These are phyloP conservation scores for Takifugu flavidus DNA, from an alignment of 2,113 vertebrate species.

Conservation along the genomic window DNA sequence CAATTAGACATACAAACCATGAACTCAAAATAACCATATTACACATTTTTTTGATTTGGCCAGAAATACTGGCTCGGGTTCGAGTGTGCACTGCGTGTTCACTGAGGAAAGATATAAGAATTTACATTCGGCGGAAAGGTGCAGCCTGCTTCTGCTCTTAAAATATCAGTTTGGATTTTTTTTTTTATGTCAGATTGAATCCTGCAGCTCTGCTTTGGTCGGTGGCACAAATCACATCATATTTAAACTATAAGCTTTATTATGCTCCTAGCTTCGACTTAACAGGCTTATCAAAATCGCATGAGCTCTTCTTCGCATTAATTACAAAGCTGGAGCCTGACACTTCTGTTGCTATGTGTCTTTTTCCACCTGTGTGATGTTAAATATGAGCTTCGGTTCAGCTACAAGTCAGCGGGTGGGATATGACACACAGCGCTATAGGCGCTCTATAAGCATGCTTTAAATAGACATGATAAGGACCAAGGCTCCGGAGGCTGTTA, in stretches of 20 bases:
- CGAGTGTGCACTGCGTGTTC: too few species aligned
- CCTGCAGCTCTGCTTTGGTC: constrained; percentile 44
- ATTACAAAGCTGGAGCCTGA: constrained; percentile 64
- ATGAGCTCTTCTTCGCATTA: constrained; percentile 54
- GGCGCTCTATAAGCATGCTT: constrained; percentile 43
- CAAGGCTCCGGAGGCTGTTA: constrained; percentile 26
- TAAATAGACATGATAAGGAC: constrained; percentile 53
- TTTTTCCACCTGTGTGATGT: constrained; percentile 54
- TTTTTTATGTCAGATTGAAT: constrained; percentile 43
- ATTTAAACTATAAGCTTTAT: constrained; percentile 48
- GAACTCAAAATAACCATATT: too few species aligned
- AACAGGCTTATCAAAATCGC: constrained; percentile 39
- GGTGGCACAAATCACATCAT: constrained; percentile 39
- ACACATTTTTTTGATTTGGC: too few species aligned
- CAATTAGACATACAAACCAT: too few species aligned
- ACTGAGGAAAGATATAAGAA: too few species aligned
- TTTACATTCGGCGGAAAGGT: not conserved
- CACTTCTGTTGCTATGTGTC: constrained; percentile 34
- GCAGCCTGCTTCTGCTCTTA: not conserved
- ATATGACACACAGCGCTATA: constrained; percentile 48
- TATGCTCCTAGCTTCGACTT: constrained; percentile 35
- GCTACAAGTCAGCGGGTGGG: constrained; percentile 39
- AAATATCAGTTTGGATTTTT: not conserved
- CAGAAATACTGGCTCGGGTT: too few species aligned
- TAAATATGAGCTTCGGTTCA: constrained; percentile 48